These are phyloP conservation scores for Thalpophila matura DNA, from an alignment of 2,888 invertebrate genomes.

Conservation along the genomic window DNA sequence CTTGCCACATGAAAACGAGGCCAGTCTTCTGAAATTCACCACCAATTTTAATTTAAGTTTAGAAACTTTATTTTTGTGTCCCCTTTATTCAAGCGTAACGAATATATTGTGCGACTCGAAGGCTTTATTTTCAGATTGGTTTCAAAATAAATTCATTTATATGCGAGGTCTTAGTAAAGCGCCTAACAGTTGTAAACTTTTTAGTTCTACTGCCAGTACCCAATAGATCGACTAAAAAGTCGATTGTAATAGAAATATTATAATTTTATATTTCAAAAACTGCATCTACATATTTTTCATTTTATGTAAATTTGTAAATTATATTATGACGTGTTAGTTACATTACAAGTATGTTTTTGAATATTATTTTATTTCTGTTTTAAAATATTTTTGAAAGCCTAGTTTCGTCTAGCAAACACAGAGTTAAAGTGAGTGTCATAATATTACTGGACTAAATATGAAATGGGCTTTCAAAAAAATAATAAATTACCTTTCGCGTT, in stretches of 20 bases:
- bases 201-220: slow-evolving; percentile 35
- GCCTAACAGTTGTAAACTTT: slow-evolving; percentile 3
- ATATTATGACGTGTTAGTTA: slow-evolving; percentile 13
- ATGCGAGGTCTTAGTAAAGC: slow-evolving; percentile 27
- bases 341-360: slow-evolving; percentile 26
- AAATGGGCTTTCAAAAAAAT: slow-evolving; percentile 22
- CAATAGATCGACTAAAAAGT: slow-evolving; percentile 1
- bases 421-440: slow-evolving; percentile 5
- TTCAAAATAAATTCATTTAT: not conserved
- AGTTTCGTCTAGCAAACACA: not conserved
- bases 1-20: slow-evolving; percentile 49
- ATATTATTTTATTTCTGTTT: slow-evolving; percentile 28
- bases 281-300: slow-evolving; percentile 32
- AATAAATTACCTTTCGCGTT: slow-evolving; percentile 39
- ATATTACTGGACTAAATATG: not conserved
- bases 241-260: not conserved
- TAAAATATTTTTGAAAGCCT: slow-evolving; percentile 24
- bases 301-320: slow-evolving; percentile 14
- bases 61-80: slow-evolving; percentile 30
- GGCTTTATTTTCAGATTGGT: slow-evolving; percentile 8
- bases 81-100: slow-evolving; percentile 49
- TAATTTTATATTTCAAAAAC: slow-evolving; percentile 26
- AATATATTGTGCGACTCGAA: slow-evolving; percentile 33
- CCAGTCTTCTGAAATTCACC: slow-evolving; percentile 40
- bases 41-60: slow-evolving; percentile 45